Evolutionary conservation across 2,113 vertebrate genomes (phyloP).

Genomic region (Pseudonaja textilis): DNA sequence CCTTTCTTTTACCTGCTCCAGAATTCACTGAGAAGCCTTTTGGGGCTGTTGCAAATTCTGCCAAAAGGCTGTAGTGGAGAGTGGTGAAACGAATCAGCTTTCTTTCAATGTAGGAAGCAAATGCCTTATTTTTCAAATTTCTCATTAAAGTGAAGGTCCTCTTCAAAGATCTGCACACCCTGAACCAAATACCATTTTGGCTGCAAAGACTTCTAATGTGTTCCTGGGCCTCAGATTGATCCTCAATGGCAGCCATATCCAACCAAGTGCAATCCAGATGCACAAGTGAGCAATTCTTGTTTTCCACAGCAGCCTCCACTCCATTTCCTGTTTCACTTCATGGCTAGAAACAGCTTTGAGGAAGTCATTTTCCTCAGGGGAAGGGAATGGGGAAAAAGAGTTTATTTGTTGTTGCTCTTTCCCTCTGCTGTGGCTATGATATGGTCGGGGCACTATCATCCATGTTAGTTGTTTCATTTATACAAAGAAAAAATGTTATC

Average conservation of each 20-base stretch:
- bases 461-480: not conserved
- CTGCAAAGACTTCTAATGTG: not conserved
- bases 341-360: not conserved
- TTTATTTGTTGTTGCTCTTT: not conserved
- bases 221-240: not conserved
- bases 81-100: not conserved
- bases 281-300: not conserved
- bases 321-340: not conserved
- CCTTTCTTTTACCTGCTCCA: not conserved
- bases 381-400: not conserved
- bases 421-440: not conserved
- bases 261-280: not conserved
- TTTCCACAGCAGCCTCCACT: not conserved
- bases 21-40: not conserved
- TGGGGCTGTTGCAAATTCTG: not conserved
- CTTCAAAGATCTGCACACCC: not conserved
- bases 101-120: not conserved
- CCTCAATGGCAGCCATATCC: not conserved
- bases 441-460: not conserved
- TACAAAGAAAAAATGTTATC: not conserved
- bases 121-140: not conserved
- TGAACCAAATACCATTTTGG: not conserved
- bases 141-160: not conserved
- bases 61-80: not conserved
- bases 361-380: not conserved